Evolutionary conservation across 2,797 vertebrate species (phyloP), one percentile per base, ranked within the genome.

Genomic region (Chromis chromis): DNA sequence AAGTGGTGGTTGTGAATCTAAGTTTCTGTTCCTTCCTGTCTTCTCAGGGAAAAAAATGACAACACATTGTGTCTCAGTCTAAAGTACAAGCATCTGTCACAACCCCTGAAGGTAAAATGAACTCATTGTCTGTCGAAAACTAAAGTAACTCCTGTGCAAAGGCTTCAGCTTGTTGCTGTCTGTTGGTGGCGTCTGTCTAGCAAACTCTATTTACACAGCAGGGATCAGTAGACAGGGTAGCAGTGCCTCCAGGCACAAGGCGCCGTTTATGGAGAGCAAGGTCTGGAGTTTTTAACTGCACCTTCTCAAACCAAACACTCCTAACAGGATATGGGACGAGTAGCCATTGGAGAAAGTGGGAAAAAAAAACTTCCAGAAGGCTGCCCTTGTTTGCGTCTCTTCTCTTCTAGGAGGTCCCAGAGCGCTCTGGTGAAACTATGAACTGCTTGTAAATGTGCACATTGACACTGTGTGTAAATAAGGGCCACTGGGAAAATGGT

Each of bases 391-490:
- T 82, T 77, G 79, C 40, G 62, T 83, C 63, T 79, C 78, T 67
- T 79, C 83, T 77, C 60, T 66, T 79, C 70, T 67, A 66, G 36
- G 49, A 52, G 76, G 72, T 70, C 77, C 54, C 61, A 64, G 64
- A 68, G 50, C 75, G 52, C 86, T 74, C 57, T 5, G 56, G 74
- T 78, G 76, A 83, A 85, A 81, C 74, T 75, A 72, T 60, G 66
- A 82, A 63, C 73, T 21, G 31, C 76, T 78, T 78, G 76, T 88
- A 87, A 90, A 91, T 85, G 84, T 84, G 59, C 56, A 81, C 83
- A 89, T 72, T 89, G 83, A 89, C 81, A 63, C 56, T 50, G 72
- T 82, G 88, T 89, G 82, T 91, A 80, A 92, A 87, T 78, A 88
- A 78, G 78, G 71, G 55, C 75, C 69, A 42, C 9, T 67, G 76